Evolutionary conservation across 2,113 vertebrate genomes (phyloP).

Genomic region (Jaculus jaculus): DNA sequence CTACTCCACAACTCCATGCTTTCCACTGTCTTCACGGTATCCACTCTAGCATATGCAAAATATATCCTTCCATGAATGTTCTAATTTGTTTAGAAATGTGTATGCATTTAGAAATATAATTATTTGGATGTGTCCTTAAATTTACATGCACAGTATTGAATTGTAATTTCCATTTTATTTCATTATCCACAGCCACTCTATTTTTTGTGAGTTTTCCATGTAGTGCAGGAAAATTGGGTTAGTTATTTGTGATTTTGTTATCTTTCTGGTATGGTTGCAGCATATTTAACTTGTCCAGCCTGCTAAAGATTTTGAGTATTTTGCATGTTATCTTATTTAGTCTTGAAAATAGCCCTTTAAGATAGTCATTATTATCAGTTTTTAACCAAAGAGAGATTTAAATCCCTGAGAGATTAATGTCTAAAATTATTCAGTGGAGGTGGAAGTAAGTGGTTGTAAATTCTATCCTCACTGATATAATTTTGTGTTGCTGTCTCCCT

Average conservation of each 20-base stretch:
- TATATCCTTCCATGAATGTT: background rate
- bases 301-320: background rate
- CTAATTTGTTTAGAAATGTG: background rate
- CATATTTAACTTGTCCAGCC: background rate
- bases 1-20: background rate
- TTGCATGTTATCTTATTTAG: background rate
- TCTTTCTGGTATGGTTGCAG: background rate
- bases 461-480: background rate
- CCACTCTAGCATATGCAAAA: background rate
- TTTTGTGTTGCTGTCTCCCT: background rate
- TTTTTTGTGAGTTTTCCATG: background rate
- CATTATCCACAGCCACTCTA: background rate
- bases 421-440: background rate
- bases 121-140: background rate
- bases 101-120: background rate
- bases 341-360: background rate
- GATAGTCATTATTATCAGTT: background rate
- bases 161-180: background rate
- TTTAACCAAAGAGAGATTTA: background rate
- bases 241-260: background rate
- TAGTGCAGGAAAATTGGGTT: background rate
- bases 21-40: background rate
- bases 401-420: conserved; percentile 31
- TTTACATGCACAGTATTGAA: background rate
- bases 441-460: background rate